phyloP scores from a whole-genome alignment of 2,113 vertebrate species.

The Rhadina sibilatrix region DNA sequence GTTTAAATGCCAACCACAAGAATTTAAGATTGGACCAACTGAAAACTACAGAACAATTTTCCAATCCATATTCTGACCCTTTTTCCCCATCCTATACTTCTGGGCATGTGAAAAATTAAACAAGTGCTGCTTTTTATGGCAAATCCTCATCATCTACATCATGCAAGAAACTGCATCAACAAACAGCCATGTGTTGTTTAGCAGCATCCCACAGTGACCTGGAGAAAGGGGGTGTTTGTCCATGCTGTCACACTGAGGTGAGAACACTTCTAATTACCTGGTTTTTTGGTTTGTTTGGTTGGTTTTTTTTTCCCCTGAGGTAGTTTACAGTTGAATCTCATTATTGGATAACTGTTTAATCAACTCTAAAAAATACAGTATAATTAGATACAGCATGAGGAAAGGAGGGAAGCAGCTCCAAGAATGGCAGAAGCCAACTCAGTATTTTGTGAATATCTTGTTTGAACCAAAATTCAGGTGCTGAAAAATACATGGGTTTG shows the following conservation, averaged over 20 bases:
- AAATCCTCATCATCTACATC: neutral
- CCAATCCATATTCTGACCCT: neutral
- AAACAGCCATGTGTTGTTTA: neutral
- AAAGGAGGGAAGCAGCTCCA: neutral
- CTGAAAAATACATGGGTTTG: neutral
- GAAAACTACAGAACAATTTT: neutral
- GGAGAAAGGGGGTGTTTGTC: constrained; percentile 3
- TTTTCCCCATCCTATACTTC: neutral
- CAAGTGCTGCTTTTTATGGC: neutral
- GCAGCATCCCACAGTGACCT: neutral
- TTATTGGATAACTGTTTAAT: constrained; percentile 42
- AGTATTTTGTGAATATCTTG: neutral
- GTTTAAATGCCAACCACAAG: neutral
- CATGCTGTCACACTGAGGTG: neutral
- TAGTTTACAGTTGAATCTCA: constrained; percentile 39
- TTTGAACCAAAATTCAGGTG: neutral
- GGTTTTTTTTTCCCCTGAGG: neutral
- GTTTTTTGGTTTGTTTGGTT: no score
- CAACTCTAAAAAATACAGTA: constrained; percentile 12
- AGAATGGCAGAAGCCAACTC: neutral
- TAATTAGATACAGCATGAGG: neutral
- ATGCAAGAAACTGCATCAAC: neutral
- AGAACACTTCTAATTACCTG: constrained; percentile 20
- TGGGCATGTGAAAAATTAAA: neutral
- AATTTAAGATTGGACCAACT: neutral